Percentiles rank a stretch among this genome's conserved stretches.
phyloP scores from a whole-genome alignment of 2,888 invertebrate species.

The Drosophila meridionalis region DNA sequence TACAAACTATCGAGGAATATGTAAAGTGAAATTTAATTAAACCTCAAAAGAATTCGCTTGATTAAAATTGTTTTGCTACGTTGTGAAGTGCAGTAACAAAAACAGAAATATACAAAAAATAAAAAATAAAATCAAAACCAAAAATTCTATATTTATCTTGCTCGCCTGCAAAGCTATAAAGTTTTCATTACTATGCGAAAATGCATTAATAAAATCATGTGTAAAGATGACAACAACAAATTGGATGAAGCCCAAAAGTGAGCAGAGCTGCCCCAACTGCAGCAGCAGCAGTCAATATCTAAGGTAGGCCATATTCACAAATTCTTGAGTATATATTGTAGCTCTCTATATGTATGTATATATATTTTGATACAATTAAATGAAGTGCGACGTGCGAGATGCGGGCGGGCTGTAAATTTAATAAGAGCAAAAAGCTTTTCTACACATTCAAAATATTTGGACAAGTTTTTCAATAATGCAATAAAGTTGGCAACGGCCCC shows the following conservation, averaged over 20 bases:
- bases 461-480: slow-evolving; percentile 82
- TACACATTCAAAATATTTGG: slow-evolving; percentile 79
- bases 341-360: background rate
- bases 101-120: background rate
- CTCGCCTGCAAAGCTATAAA: slow-evolving; percentile 41
- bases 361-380: slow-evolving; percentile 52
- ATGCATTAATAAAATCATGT: slow-evolving; percentile 47
- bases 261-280: slow-evolving; percentile 21
- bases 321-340: slow-evolving; percentile 2
- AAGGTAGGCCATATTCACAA: slow-evolving; percentile 14
- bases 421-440: slow-evolving; percentile 72
- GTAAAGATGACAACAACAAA: slow-evolving; percentile 37
- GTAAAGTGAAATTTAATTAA: slow-evolving; percentile 66
- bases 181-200: slow-evolving; percentile 40
- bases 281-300: slow-evolving; percentile 10
- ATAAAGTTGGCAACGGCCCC: slow-evolving; percentile 71
- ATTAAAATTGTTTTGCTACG: slow-evolving; percentile 51
- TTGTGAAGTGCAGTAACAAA: slow-evolving; percentile 7
- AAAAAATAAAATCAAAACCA: background rate
- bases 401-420: slow-evolving; percentile 50
- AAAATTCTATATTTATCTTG: slow-evolving; percentile 17
- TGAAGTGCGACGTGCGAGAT: slow-evolving; percentile 21
- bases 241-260: slow-evolving; percentile 34
- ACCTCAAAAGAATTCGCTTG: slow-evolving; percentile 65
- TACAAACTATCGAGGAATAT: slow-evolving; percentile 21